Percentiles rank a stretch among this genome's conserved stretches.
Evolutionary conservation across 2,113 vertebrate species (phyloP).

Genomic region (Tragelaphus scriptus): DNA sequence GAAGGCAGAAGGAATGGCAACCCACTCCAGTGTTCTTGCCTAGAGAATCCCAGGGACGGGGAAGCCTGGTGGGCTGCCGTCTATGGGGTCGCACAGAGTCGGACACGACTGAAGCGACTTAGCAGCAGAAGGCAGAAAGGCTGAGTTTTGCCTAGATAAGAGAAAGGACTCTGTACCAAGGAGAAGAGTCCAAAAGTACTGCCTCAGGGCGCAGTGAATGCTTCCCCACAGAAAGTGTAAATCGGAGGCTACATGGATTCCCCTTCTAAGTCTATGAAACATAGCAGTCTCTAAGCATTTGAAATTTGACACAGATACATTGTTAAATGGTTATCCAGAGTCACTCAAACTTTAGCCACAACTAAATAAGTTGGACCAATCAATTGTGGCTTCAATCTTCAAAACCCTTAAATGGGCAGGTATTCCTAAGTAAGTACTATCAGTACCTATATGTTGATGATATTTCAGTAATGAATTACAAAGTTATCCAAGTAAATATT

Average conservation of each 20-base stretch:
- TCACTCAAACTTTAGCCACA: neutral
- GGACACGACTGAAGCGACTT: too few species aligned
- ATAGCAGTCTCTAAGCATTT: neutral
- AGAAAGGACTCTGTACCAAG: neutral
- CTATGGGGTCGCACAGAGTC: too few species aligned
- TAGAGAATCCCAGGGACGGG: too few species aligned
- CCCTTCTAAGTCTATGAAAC: neutral
- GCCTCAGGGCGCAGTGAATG: neutral
- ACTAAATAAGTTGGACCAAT: neutral
- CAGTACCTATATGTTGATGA: neutral
- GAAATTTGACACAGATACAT: neutral
- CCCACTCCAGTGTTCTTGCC: too few species aligned
- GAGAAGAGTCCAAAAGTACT: neutral
- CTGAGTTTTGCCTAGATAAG: neutral
- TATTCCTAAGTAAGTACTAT: neutral
- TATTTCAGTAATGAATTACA: neutral
- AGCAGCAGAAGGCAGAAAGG: neutral
- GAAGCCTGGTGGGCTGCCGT: too few species aligned
- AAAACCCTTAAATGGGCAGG: neutral
- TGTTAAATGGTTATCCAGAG: neutral
- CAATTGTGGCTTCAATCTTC: neutral
- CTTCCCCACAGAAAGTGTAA: neutral
- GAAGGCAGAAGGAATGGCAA: neutral
- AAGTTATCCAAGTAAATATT: neutral
- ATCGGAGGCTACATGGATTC: neutral